Conservation (phyloP, 2,888 invertebrate genomes). For the Acheta domesticus region DNA sequence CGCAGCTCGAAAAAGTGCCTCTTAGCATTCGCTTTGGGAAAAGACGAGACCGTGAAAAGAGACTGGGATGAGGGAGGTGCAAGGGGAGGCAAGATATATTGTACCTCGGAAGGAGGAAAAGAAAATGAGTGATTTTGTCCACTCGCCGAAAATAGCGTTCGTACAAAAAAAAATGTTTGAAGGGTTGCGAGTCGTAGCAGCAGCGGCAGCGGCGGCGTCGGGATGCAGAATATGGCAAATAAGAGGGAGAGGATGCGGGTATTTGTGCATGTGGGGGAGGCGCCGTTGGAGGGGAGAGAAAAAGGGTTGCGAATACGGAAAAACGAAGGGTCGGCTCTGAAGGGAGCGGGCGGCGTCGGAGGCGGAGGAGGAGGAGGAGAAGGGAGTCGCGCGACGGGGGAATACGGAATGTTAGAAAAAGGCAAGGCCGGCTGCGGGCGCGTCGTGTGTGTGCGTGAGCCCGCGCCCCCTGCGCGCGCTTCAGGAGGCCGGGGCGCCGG, state of each 20-base stretch:
- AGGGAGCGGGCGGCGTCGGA: constrained; percentile 20
- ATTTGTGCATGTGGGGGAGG: background rate
- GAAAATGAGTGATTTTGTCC: constrained; percentile 37
- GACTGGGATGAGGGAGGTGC: constrained; percentile 31
- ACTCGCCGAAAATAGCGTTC: constrained; percentile 32
- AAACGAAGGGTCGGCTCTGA: constrained; percentile 31
- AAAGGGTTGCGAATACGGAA: constrained; percentile 31
- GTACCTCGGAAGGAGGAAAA: constrained; percentile 27
- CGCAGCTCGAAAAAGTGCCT: constrained; percentile 11
- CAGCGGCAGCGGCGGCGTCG: background rate
- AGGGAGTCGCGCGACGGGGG: constrained; percentile 28
- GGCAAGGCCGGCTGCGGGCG: constrained; percentile 38
- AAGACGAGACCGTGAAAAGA: constrained; percentile 34
- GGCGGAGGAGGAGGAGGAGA: constrained; percentile 29
- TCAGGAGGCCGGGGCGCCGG: background rate
- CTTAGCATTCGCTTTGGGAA: constrained; percentile 30
- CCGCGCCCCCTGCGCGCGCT: background rate
- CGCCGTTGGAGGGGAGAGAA: background rate
- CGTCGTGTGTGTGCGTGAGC: constrained; percentile 44
- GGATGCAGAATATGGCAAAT: background rate
- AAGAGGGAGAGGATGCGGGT: background rate
- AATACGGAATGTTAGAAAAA: constrained; percentile 30
- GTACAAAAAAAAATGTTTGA: constrained; percentile 27
- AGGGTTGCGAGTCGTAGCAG: background rate
- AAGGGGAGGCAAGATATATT: constrained; percentile 25